Conservation (phyloP, 2,113 vertebrate genomes). For the Spermophilus dauricus region DNA sequence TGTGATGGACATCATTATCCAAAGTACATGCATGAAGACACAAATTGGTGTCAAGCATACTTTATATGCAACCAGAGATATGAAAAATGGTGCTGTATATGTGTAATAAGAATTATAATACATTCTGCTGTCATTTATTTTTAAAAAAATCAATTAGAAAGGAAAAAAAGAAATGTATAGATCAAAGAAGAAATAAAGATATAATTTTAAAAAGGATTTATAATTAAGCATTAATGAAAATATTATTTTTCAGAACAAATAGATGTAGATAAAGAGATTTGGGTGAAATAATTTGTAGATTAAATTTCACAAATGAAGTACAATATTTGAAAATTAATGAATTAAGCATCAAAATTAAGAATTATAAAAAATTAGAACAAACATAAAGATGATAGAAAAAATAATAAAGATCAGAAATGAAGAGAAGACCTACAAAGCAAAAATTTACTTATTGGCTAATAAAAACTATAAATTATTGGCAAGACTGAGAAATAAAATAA, state of each 20-base stretch:
- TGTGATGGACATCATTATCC: no score
- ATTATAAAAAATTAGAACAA: neutral
- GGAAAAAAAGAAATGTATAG: neutral
- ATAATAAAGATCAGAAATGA: neutral
- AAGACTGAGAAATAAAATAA: neutral
- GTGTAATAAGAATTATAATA: no score
- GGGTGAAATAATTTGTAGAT: neutral
- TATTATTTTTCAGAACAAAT: neutral
- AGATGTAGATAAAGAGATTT: neutral
- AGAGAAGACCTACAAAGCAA: neutral
- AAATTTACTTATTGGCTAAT: neutral
- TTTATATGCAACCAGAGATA: no score
- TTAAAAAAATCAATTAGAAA: no score
- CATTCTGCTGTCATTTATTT: no score
- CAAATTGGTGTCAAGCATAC: no score
- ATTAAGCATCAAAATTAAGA: neutral
- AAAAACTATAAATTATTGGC: neutral
- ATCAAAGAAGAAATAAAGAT: constrained; percentile 6
- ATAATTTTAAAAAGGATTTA: neutral
- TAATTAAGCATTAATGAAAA: neutral
- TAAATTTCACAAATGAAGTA: neutral
- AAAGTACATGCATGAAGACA: no score
- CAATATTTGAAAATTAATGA: neutral
- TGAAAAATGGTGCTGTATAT: no score
- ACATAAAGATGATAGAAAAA: neutral